A percentile compares a stretch with the other conserved stretches of the same genome.
phyloP scores from a whole-genome alignment of 2,113 vertebrate species.

The Eidolon helvum region DNA sequence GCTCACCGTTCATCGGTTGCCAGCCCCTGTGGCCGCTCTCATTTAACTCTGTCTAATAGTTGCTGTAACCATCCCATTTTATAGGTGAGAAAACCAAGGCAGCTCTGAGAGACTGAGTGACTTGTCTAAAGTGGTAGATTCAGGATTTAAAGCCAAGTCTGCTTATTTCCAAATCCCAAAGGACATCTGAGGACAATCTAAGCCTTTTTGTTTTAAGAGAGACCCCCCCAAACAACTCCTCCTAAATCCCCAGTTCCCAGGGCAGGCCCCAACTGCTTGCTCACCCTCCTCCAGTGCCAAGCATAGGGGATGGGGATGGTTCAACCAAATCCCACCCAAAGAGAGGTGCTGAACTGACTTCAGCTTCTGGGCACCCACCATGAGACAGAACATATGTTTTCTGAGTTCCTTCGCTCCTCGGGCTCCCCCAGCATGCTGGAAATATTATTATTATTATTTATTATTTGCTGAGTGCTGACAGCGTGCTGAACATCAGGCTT shows the following conservation, averaged over 20 bases:
- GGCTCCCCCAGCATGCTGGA: constrained; percentile 57
- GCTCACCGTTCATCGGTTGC: fast-evolving
- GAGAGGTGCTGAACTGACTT: background rate
- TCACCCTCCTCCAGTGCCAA: background rate
- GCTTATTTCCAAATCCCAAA: background rate
- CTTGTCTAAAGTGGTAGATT: background rate
- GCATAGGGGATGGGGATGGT: background rate
- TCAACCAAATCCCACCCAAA: background rate
- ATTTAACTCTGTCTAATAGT: background rate
- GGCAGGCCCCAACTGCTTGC: background rate
- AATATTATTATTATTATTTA: constrained; percentile 80
- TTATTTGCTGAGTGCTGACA: constrained; percentile 78
- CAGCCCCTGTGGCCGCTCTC: background rate
- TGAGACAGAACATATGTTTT: constrained; percentile 68
- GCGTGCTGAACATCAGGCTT: constrained; percentile 29
- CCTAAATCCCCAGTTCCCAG: background rate
- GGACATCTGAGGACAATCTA: background rate
- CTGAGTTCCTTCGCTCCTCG: background rate
- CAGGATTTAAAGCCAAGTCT: background rate
- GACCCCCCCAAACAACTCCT: background rate
- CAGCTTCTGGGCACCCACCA: background rate
- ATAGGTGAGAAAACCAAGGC: background rate
- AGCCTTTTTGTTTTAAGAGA: background rate
- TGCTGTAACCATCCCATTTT: background rate
- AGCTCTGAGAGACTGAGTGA: background rate